Conservation (phyloP, 2,888 invertebrate genomes). For the Hedya salicella region DNA sequence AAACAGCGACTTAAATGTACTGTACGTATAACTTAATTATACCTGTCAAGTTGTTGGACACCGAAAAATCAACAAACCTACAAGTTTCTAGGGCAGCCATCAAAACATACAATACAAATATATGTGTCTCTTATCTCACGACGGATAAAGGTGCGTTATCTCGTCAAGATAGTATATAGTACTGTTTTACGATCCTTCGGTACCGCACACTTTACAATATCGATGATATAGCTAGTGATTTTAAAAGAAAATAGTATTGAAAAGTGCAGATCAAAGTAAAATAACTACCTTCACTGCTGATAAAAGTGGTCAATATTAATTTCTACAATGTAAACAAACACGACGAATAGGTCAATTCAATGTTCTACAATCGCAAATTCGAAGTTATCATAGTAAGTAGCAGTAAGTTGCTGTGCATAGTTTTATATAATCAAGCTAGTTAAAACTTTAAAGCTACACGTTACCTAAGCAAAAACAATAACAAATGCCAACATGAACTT, state of each 20-base stretch:
- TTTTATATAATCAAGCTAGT: slow-evolving; percentile 2
- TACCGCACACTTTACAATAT: slow-evolving; percentile 45
- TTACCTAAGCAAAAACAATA: slow-evolving; percentile 41
- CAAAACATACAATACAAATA: slow-evolving; percentile 46
- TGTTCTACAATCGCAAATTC: slow-evolving; percentile 25
- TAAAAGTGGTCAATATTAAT: slow-evolving; percentile 28
- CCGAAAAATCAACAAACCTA: slow-evolving; percentile 45
- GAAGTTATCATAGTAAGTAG: slow-evolving; percentile 42
- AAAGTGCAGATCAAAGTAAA: neutral
- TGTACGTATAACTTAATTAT: too few relatives aligned
- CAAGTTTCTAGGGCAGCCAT: slow-evolving; percentile 48
- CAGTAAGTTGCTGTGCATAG: too few relatives aligned
- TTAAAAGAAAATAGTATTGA: neutral
- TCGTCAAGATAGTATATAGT: slow-evolving; percentile 51
- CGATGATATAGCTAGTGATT: slow-evolving; percentile 19
- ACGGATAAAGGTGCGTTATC: slow-evolving; percentile 47
- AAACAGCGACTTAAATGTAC: too few relatives aligned
- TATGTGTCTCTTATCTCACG: slow-evolving; percentile 58
- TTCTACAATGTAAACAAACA: slow-evolving; percentile 41
- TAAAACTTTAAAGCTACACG: neutral
- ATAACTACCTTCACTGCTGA: too few relatives aligned
- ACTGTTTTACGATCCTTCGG: slow-evolving; percentile 48
- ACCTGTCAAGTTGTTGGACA: neutral
- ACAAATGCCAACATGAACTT: slow-evolving; percentile 50
- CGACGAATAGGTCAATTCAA: slow-evolving; percentile 13